Percentiles rank a stretch among this genome's conserved stretches.
phyloP scores from a whole-genome alignment of 2,113 vertebrate genomes.

The Hiodon alosoides region DNA sequence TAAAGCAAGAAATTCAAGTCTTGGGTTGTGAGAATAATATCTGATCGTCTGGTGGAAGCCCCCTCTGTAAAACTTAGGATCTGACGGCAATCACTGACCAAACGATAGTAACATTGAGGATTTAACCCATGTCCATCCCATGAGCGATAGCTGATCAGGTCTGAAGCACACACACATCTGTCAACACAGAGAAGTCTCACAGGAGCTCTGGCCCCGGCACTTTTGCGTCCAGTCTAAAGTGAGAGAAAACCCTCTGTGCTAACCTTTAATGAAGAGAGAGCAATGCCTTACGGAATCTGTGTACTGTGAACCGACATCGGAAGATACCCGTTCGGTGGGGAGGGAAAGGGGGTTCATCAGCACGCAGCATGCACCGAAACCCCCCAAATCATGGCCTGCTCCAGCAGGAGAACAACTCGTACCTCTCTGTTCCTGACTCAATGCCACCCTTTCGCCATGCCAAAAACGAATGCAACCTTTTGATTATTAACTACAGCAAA shows the following conservation, averaged over 20 bases:
- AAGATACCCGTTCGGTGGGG: constrained; percentile 9
- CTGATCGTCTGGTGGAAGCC: background rate
- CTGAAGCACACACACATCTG: constrained; percentile 11
- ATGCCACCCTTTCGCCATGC: background rate
- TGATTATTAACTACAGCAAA: too few relatives aligned
- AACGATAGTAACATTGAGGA: background rate
- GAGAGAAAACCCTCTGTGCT: background rate
- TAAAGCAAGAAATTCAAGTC: too few relatives aligned
- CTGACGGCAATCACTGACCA: constrained; percentile 3
- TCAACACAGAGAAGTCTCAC: background rate
- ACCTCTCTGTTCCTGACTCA: constrained; percentile 26
- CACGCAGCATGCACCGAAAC: constrained; percentile 41
- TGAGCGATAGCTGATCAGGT: constrained; percentile 13
- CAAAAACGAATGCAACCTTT: background rate
- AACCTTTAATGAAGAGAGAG: constrained; percentile 36
- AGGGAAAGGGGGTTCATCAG: constrained; percentile 29
- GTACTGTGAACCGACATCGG: background rate
- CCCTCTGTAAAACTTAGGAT: background rate
- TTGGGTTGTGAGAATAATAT: too few relatives aligned
- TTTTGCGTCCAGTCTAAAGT: background rate
- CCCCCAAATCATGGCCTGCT: constrained; percentile 24
- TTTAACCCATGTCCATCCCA: background rate
- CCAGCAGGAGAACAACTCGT: constrained; percentile 16
- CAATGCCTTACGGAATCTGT: background rate
- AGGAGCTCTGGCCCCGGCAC: constrained; percentile 3